Conservation (phyloP, 2,888 invertebrate species). For the Hoplodrina blanda region DNA sequence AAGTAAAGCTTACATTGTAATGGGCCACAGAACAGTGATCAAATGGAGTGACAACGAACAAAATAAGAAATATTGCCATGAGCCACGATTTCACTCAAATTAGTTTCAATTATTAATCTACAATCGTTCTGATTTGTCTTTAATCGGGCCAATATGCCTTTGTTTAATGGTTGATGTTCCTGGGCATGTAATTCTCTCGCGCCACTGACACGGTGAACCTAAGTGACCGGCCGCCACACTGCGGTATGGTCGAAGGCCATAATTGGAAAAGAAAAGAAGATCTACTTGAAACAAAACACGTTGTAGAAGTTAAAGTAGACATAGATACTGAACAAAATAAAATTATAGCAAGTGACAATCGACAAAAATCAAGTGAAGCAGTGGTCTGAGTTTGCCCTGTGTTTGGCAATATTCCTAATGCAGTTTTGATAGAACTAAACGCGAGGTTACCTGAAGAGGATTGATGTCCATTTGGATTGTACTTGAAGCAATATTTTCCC, state of each 20-base stretch:
- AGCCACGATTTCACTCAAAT: constrained; percentile 25
- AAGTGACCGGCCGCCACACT: constrained; percentile 37
- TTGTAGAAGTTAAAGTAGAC: neutral
- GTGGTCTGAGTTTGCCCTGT: no score
- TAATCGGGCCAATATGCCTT: constrained; percentile 15
- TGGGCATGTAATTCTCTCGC: constrained; percentile 65
- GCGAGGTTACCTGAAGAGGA: no score
- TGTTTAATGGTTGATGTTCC: constrained; percentile 50
- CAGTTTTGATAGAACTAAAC: no score
- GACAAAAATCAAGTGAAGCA: no score
- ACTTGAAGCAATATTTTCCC: neutral
- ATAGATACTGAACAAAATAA: neutral
- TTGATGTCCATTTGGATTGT: neutral
- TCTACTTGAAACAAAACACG: constrained; percentile 7
- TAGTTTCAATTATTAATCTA: constrained; percentile 13
- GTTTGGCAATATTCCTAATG: no score
- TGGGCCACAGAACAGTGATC: constrained; percentile 17
- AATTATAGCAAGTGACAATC: neutral
- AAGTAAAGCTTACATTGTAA: constrained; percentile 25
- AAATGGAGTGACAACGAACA: constrained; percentile 38
- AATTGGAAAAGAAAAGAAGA: constrained; percentile 37
- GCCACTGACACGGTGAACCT: constrained; percentile 75
- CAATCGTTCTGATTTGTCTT: constrained; percentile 15
- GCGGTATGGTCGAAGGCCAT: constrained; percentile 16
- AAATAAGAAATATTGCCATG: neutral